These are phyloP conservation scores for Fabriciana adippe DNA, from an alignment of 2,888 invertebrate genomes.

Conservation along the genomic window DNA sequence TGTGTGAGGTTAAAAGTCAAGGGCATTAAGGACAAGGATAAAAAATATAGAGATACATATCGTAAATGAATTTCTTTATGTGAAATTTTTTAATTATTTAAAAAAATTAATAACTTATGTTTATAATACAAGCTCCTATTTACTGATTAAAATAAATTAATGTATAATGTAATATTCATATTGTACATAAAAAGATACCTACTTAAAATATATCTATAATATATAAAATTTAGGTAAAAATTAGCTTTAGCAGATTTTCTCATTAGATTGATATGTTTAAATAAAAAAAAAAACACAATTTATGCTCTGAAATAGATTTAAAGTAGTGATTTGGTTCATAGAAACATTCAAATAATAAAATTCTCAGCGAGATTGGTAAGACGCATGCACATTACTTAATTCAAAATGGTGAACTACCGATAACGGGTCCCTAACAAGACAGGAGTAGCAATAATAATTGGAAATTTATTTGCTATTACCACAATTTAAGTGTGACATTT, in stretches of 20 bases:
- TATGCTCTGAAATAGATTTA: too few relatives aligned
- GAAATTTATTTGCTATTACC: conserved; percentile 34
- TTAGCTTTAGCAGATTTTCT: too few relatives aligned
- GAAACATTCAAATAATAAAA: conserved; percentile 5
- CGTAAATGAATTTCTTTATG: too few relatives aligned
- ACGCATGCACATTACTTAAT: conserved; percentile 29
- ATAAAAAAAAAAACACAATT: too few relatives aligned
- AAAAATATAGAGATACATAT: too few relatives aligned
- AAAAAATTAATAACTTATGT: too few relatives aligned
- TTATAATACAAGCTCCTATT: too few relatives aligned
- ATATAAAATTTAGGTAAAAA: not conserved
- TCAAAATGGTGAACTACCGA: conserved; percentile 28
- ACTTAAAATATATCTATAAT: not conserved
- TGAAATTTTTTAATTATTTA: too few relatives aligned
- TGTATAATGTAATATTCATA: too few relatives aligned
- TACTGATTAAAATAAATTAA: too few relatives aligned
- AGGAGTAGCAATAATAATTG: conserved; percentile 34
- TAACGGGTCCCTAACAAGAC: conserved; percentile 15
- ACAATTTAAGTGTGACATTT: conserved; percentile 38
- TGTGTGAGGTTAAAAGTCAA: conserved; percentile 6
- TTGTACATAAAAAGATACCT: not conserved
- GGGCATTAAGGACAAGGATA: not conserved
- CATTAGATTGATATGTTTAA: too few relatives aligned
- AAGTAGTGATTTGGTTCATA: too few relatives aligned
- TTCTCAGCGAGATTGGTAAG: not conserved